phyloP scores from a whole-genome alignment of 2,888 invertebrate species.

The Habroteleia sp. region DNA sequence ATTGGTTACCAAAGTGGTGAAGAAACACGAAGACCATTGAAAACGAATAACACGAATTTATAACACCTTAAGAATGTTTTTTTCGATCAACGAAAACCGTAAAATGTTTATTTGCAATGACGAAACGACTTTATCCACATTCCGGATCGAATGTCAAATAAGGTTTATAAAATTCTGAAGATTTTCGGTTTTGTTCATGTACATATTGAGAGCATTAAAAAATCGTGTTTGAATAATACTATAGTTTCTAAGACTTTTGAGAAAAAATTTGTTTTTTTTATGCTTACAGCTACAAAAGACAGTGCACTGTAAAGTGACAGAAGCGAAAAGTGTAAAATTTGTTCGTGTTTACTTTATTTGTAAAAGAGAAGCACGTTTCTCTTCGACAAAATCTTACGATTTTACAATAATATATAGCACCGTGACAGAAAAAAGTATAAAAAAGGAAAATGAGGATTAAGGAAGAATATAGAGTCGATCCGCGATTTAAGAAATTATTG shows the following conservation, averaged over 20 bases:
- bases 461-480: conserved; percentile 31
- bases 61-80: neutral
- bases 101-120: conserved; percentile 12
- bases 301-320: too few species aligned
- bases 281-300: too few species aligned
- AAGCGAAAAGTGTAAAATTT: too few species aligned
- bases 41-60: conserved; percentile 4
- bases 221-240: too few species aligned
- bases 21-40: neutral
- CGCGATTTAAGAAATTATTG: conserved; percentile 57
- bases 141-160: conserved; percentile 36
- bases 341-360: too few species aligned
- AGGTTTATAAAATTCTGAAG: neutral
- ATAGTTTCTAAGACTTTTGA: too few species aligned
- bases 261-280: too few species aligned
- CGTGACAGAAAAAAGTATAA: conserved; percentile 15
- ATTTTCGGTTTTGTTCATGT: conserved; percentile 19
- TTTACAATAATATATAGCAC: conserved; percentile 13
- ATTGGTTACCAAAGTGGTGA: too few species aligned
- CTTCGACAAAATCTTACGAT: conserved; percentile 1
- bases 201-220: conserved; percentile 14
- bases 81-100: conserved; percentile 12
- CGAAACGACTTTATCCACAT: conserved; percentile 18
- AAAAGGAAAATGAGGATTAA: neutral
- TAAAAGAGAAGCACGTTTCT: too few species aligned